phyloP scores from a whole-genome alignment of 1,140 invertebrate species.

The Pachyrhynchus sulphureomaculatus region DNA sequence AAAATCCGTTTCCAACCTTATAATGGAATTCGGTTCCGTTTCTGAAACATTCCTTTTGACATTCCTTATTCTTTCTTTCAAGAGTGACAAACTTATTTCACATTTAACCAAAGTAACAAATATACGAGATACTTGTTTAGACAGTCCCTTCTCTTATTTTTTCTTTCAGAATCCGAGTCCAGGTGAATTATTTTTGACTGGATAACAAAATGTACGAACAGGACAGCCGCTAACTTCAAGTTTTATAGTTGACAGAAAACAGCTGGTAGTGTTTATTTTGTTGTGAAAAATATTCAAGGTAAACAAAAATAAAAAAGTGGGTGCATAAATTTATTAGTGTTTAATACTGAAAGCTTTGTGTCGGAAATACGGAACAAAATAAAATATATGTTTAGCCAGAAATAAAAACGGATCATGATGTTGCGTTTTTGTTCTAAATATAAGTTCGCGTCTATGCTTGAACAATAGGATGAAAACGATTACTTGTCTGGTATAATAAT shows the following conservation, averaged over 20 bases:
- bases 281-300: constrained; percentile 14
- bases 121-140: too few relatives aligned
- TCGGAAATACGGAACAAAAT: constrained; percentile 26
- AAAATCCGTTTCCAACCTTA: too few relatives aligned
- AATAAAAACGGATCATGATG: constrained; percentile 23
- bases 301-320: constrained; percentile 22
- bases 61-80: too few relatives aligned
- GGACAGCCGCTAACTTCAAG: too few relatives aligned
- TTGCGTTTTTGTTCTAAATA: constrained; percentile 32
- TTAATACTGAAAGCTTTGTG: constrained; percentile 13
- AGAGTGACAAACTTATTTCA: too few relatives aligned
- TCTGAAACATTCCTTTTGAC: too few relatives aligned
- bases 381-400: constrained; percentile 5
- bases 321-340: neutral
- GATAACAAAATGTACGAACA: too few relatives aligned
- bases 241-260: neutral
- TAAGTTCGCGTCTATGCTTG: constrained; percentile 7
- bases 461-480: neutral
- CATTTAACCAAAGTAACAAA: too few relatives aligned
- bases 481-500: neutral
- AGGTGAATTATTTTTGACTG: too few relatives aligned
- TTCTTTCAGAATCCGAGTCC: too few relatives aligned
- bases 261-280: constrained; percentile 3
- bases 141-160: too few relatives aligned
- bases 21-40: too few relatives aligned